Evolutionary conservation across 2,113 vertebrate species (phyloP), one percentile per base, ranked within the genome.

Genomic region (Isichthys henryi): DNA sequence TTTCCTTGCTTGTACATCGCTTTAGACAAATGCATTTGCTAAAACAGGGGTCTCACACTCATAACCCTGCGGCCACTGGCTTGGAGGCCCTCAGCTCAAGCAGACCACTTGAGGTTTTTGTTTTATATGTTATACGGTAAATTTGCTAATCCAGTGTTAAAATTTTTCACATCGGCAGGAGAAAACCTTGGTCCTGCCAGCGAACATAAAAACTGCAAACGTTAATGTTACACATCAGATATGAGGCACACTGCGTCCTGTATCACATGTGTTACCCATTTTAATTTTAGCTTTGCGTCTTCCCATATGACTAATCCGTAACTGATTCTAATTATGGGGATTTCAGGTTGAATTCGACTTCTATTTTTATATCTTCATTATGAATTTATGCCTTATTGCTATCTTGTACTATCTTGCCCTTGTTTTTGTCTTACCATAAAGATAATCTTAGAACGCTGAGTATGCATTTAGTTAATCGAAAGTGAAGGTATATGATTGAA

Each of bases 321-420:
- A 50, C 13, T 27, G n/a, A 50, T 86, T 86, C 48, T 86, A 50
- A 50, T 86, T 86, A 86, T 86, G 45, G 83, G 45, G 48, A 86
- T 86, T 27, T 86, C 83, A 49, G 48, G 27, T 86, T 86, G 45
- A 49, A 50, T 86, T 86, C 5, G 10, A 27, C 43, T 86, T 27
- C 82, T 50, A 13, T 80, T 39, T 19, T 77, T 80, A 43, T 39
- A 77, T 43, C 13, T 35, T 43, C 31, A 19, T 80, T 80, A 80
- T 80, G 74, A 80, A 80, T 43, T 80, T 80, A 27, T 27, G 27
- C n/a, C n/a, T 43, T 19, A 80, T 17, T 0, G 3, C 7, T 8
- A 7, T 80, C 35, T 80, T 19, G 31, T 17, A 43, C 74, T 80
- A 13, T 21, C 52, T 56, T 21, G n/a, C 1, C n/a, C 13, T 70